Evolutionary conservation across 2,888 invertebrate species (phyloP), one percentile per base, ranked within the genome.

Genomic region (Lasioglossum calceatum): DNA sequence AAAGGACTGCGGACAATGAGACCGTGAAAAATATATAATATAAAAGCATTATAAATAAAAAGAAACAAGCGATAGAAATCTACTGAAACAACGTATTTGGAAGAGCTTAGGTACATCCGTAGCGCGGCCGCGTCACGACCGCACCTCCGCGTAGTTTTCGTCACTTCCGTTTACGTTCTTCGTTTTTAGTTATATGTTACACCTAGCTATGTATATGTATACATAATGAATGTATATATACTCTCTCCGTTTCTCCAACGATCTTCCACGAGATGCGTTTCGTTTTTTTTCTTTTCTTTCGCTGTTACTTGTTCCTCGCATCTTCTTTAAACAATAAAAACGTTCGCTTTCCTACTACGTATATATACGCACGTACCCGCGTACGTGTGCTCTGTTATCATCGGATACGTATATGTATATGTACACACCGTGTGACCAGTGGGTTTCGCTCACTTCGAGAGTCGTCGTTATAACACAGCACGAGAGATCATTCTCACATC

Each of bases 21-120:
- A 86, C 80, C 72, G 88, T 87, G 87, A 90, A 90, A 70, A 88
- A 88, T 85, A 84, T 91, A 92, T 92, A 91, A 91, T 92, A 92
- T 91, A 92, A 92, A 91, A 91, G 90, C 87, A 77, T 89, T 90
- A 92, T 89, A 92, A 90, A 90, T 92, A 92, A 92, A 78, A 89
- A 67, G 67, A 85, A 89, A 90, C 87, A 88, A 92, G 84, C 85
- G 85, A 87, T 89, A 85, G 87, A 89, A 44, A 85, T 75, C 87
- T 88, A 88, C 61, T 82, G 74, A 71, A 70, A 79, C 50, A 92
- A 85, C 82, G 85, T 84, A 87, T 79, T 77, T 87, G 84, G 82
- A 86, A 90, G 84, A 87, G 89, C 89, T 92, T 92, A 93, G 93
- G 93, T 93, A 93, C 93, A 92, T 92, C 81, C 87, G 91, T 91